Evolutionary conservation across 2,888 invertebrate genomes (phyloP).

Genomic region (Drosophila mercatorum): DNA sequence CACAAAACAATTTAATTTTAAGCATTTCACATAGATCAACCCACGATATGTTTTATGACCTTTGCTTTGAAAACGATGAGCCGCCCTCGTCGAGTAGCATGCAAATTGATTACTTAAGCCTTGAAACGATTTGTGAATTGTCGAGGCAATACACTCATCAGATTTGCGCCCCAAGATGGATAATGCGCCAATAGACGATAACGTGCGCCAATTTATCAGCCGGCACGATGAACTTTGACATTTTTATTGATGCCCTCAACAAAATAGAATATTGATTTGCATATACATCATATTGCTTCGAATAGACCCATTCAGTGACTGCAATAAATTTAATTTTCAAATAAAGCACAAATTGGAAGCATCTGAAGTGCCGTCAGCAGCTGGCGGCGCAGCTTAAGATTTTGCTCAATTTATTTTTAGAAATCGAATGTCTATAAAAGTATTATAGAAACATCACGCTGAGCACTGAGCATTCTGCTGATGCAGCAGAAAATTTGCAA

Average conservation of each 20-base stretch:
- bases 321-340: slow-evolving; percentile 6
- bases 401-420: slow-evolving; percentile 1
- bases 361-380: background rate
- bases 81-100: slow-evolving; percentile 26
- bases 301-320: background rate
- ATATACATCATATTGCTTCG: slow-evolving; percentile 15
- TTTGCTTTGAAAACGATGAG: slow-evolving; percentile 12
- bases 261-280: slow-evolving; percentile 33
- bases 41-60: slow-evolving; percentile 19
- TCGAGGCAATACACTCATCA: slow-evolving; percentile 18
- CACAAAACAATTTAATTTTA: background rate
- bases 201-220: slow-evolving; percentile 13
- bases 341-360: background rate
- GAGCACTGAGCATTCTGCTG: background rate
- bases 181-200: slow-evolving; percentile 19
- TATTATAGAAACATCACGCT: background rate
- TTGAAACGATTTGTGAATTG: slow-evolving; percentile 26
- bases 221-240: slow-evolving; percentile 13
- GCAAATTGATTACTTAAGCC: slow-evolving; percentile 31
- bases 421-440: background rate
- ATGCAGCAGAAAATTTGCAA: background rate
- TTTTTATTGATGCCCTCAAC: slow-evolving; percentile 30
- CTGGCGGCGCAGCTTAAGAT: background rate
- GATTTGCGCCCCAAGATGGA: slow-evolving; percentile 22
- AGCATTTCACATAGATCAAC: slow-evolving; percentile 15